These are phyloP conservation scores for Cydia strobilella DNA, from an alignment of 1,140 invertebrate species.

Conservation along the genomic window DNA sequence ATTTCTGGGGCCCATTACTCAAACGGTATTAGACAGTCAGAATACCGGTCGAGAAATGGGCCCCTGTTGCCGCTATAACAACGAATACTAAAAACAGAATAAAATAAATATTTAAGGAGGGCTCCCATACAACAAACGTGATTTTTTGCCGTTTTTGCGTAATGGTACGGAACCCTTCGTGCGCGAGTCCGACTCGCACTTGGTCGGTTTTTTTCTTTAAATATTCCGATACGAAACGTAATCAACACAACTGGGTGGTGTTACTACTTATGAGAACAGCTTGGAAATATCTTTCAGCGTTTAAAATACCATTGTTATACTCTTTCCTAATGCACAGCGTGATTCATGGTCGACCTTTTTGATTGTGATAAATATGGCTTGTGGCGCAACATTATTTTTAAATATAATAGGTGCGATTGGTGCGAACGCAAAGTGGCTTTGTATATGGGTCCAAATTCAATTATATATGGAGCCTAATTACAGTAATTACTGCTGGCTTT, in stretches of 20 bases:
- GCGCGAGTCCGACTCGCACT: no score
- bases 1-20: no score
- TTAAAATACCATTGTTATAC: conserved; percentile 23
- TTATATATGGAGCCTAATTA: background rate
- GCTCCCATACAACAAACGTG: no score
- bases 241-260: background rate
- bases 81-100: no score
- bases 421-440: background rate
- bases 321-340: conserved; percentile 23
- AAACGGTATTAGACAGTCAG: no score
- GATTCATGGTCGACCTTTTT: conserved; percentile 31
- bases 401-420: background rate
- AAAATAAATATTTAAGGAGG: no score
- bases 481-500: no score
- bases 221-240: background rate
- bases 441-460: background rate
- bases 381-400: conserved; percentile 9
- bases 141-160: no score
- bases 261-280: conserved; percentile 1
- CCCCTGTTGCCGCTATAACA: no score
- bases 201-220: no score
- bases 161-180: no score
- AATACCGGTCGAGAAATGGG: no score
- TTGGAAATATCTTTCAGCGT: conserved; percentile 5
- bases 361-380: conserved; percentile 15